Evolutionary conservation across 2,797 vertebrate genomes (phyloP).

Genomic region (Neopelma chrysocephalum): DNA sequence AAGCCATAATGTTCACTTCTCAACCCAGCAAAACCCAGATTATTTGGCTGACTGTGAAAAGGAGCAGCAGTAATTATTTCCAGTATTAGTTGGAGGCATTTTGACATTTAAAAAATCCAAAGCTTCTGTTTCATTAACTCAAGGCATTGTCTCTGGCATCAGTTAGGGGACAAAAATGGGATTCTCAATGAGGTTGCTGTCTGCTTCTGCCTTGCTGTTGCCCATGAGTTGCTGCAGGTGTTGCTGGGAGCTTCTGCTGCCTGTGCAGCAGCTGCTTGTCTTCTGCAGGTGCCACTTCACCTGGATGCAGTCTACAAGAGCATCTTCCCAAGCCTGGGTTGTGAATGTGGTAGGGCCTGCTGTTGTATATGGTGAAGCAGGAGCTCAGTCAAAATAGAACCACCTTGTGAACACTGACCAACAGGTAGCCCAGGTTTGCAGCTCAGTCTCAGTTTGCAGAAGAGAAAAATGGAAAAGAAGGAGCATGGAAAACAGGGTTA

Average conservation of each 20-base stretch:
- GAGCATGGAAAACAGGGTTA: neutral
- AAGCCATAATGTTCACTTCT: neutral
- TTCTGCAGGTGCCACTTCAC: neutral
- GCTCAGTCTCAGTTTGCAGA: neutral
- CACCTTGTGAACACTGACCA: neutral
- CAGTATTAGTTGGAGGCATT: neutral
- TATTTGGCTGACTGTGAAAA: slow-evolving; percentile 6
- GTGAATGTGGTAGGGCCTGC: neutral
- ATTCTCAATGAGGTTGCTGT: neutral
- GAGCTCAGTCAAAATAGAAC: neutral
- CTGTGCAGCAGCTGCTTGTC: neutral
- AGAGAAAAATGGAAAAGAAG: neutral
- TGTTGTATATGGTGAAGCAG: neutral
- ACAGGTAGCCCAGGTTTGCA: neutral
- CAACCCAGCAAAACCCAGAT: neutral
- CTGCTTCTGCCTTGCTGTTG: neutral
- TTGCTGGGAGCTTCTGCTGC: neutral
- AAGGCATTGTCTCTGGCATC: neutral
- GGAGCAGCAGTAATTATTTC: neutral
- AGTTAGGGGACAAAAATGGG: neutral
- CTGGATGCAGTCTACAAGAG: neutral
- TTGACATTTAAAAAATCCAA: neutral
- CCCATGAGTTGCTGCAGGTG: accelerated
- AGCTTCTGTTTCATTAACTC: neutral
- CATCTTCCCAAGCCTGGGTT: neutral